Base-by-base conservation (phyloP, 2,797 vertebrate genomes). In the Loris lydekkerianus region DNA sequence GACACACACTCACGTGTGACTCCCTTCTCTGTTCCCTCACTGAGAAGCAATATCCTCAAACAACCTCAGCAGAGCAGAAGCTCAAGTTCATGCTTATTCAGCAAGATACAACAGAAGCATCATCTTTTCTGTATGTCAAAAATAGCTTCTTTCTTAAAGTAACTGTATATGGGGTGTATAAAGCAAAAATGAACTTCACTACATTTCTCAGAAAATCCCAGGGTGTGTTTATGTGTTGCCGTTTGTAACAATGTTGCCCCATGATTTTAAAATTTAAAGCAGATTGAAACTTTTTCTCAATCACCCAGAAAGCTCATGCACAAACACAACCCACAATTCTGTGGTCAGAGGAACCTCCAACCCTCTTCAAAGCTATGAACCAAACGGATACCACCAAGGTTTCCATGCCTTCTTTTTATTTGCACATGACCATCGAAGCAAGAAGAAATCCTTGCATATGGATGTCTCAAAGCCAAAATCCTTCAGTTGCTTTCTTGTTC, bases 111-210 rank as follows among this genome's bases (percentile, higher is more conserved):
- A 37, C 8, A 53, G 29, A 43, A 94, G 23, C 31, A 29, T 82
- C 82, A 21, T 88, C 69, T 67, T 46, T 91, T 86, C 20, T 58
- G 0, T 17, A 49, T 31, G 31, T 95, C 85, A 89, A 89, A 89
- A 85, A 97, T 67, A 96, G 92, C 69, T 75, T 87, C 76, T 82
- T 72, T 92, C 43, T 91, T 84, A 70, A 90, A 88, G 78, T 37
- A 94, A 89, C 75, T 65, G 65, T 81, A 46, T 11, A 40, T 15
- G 84, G 81, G 34, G 40, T 6, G 15, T 53, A 85, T 34, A 70
- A 60, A 72, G 61, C n/a, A 61, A 93, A 94, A 93, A 80, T n/a
- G 34, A 86, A 93, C 77, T 72, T 69, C 61, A 25, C 61, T 58
- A 2, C 53, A 7, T 0, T 75, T 88, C 78, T 95, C 88, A 88